Evolutionary conservation across 2,797 vertebrate genomes (phyloP).

Genomic region (Lycodopsis pacificus): DNA sequence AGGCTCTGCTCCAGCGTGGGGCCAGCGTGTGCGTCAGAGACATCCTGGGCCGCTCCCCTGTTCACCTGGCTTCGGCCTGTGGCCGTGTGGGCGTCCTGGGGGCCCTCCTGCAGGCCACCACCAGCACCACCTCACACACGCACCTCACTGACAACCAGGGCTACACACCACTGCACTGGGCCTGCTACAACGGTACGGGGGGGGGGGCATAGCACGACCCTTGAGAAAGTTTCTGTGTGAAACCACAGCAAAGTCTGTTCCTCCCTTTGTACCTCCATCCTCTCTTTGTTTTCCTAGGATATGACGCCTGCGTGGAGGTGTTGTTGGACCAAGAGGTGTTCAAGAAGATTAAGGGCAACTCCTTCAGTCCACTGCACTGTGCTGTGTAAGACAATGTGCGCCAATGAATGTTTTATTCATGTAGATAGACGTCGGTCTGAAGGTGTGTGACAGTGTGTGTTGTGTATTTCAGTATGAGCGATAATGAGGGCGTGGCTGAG

Average conservation of each 20-base stretch:
- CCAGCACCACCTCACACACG: constrained; percentile 75
- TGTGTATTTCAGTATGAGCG: constrained; percentile 89
- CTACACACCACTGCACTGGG: constrained; percentile 98
- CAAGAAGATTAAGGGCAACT: constrained; percentile 92
- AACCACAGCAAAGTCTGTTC: background rate
- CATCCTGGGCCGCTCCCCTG: constrained; percentile 89
- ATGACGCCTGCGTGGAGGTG: constrained; percentile 95
- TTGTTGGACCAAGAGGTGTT: constrained; percentile 92
- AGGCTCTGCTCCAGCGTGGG: constrained; percentile 91
- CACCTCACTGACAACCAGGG: constrained; percentile 92
- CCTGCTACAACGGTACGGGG: constrained; percentile 93
- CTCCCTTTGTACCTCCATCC: background rate
- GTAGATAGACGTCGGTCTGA: background rate
- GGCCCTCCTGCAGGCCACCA: constrained; percentile 88
- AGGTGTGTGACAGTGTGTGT: background rate
- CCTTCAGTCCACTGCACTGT: constrained; percentile 97
- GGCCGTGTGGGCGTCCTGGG: constrained; percentile 91
- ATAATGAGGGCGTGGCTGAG: constrained; percentile 95
- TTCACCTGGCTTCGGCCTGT: constrained; percentile 94
- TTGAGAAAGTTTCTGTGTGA: background rate
- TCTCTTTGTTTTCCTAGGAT: constrained; percentile 81
- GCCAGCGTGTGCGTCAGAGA: constrained; percentile 89
- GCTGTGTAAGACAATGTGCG: constrained; percentile 91
- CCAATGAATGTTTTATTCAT: background rate
- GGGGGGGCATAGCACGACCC: background rate